Conservation (phyloP, 2,888 invertebrate genomes). For the Zeuzera pyrina region DNA sequence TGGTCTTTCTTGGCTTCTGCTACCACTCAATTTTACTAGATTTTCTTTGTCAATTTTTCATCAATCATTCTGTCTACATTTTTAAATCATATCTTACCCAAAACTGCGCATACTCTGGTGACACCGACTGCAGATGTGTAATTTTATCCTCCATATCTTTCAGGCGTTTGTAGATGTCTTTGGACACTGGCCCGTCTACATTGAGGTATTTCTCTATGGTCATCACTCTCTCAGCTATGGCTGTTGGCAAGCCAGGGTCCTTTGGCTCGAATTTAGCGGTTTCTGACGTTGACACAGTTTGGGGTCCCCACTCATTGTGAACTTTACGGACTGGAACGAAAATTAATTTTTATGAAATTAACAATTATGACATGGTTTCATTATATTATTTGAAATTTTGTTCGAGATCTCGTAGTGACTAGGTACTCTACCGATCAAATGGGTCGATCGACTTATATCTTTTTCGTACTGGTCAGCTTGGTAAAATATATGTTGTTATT, state of each 20-base stretch:
- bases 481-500: no score
- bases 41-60: no score
- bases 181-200: constrained; percentile 68
- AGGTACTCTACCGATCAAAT: no score
- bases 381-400: no score
- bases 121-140: constrained; percentile 80
- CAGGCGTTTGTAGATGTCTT: constrained; percentile 78
- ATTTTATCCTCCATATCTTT: constrained; percentile 84
- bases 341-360: not conserved
- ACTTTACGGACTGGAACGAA: constrained; percentile 76
- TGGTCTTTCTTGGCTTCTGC: no score
- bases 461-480: no score
- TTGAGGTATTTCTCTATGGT: constrained; percentile 77
- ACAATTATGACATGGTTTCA: no score
- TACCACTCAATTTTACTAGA: no score
- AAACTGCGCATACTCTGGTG: constrained; percentile 86
- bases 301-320: constrained; percentile 80
- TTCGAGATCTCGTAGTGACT: no score
- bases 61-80: no score
- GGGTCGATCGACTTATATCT: no score
- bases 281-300: constrained; percentile 42
- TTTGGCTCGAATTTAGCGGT: constrained; percentile 19
- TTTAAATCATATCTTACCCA: constrained; percentile 67
- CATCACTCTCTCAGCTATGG: constrained; percentile 79
- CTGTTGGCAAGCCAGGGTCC: constrained; percentile 53